Conservation (phyloP, 2,888 invertebrate genomes). For the Cylindroiulus punctatus region DNA sequence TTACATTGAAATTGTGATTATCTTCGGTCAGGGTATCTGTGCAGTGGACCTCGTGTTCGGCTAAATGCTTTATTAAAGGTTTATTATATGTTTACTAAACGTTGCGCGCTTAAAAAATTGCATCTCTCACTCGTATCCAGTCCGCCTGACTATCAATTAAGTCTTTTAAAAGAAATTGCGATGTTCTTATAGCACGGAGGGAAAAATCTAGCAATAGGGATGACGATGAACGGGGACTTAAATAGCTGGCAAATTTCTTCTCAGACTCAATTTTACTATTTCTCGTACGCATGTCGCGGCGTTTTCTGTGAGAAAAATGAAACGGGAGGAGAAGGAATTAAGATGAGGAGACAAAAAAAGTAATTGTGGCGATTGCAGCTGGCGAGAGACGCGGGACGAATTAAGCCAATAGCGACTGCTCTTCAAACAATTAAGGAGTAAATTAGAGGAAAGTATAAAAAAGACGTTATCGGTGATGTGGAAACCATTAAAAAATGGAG, state of each 20-base stretch:
- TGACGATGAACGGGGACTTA: background rate
- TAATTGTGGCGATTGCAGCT: background rate
- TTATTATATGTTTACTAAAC: too few species aligned
- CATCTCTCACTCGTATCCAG: background rate
- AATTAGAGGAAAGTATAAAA: slow-evolving; percentile 16
- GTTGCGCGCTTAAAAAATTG: too few species aligned
- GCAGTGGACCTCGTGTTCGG: too few species aligned
- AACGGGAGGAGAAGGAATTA: background rate
- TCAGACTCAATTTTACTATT: background rate
- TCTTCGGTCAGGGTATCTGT: too few species aligned
- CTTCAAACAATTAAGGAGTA: slow-evolving; percentile 6
- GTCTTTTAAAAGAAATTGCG: background rate
- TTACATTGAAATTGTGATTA: too few species aligned
- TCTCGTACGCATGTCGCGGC: background rate
- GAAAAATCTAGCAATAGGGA: slow-evolving; percentile 25
- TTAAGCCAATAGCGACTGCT: background rate
- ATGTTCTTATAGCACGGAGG: background rate
- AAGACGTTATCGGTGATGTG: background rate
- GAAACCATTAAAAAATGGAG: background rate
- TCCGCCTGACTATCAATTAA: background rate
- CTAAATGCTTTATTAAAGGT: too few species aligned
- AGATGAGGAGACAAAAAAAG: background rate
- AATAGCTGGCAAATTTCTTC: slow-evolving; percentile 24
- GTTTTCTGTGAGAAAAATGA: background rate
- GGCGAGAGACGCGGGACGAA: background rate